phyloP scores from a whole-genome alignment of 1,140 invertebrate genomes.

The Lanistes nyassanus region DNA sequence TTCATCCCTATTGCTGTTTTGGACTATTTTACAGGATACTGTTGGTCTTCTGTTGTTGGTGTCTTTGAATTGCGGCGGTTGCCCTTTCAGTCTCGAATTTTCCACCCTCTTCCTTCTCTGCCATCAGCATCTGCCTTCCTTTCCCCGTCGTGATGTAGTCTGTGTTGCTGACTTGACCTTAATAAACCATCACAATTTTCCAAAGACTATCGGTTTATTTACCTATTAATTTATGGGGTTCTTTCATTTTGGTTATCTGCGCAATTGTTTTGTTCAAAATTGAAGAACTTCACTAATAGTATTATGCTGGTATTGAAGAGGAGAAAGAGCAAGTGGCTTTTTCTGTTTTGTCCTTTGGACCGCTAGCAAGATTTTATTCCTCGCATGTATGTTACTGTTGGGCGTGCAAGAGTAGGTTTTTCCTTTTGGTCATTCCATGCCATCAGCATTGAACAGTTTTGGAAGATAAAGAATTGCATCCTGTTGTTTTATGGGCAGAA shows the following conservation, averaged over 20 bases:
- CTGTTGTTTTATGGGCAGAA: conserved; percentile 32
- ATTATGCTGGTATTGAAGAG: background rate
- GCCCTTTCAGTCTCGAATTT: too few species aligned
- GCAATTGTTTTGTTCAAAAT: background rate
- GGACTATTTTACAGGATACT: too few species aligned
- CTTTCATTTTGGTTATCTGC: background rate
- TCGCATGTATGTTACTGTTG: background rate
- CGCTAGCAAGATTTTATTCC: background rate
- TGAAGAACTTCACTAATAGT: background rate
- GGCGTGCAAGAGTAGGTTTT: background rate
- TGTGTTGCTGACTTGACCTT: too few species aligned
- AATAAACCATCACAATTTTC: too few species aligned
- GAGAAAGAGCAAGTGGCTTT: background rate
- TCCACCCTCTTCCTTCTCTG: too few species aligned
- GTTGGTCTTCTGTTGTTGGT: too few species aligned
- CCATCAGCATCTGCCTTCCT: too few species aligned
- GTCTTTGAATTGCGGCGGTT: too few species aligned
- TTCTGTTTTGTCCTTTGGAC: background rate
- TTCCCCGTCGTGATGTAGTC: too few species aligned
- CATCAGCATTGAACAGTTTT: background rate
- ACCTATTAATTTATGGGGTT: too few species aligned
- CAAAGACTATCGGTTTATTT: too few species aligned
- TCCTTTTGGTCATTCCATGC: background rate
- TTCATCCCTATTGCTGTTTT: too few species aligned
- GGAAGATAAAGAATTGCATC: background rate